phyloP scores from a whole-genome alignment of 2,888 invertebrate genomes.

The Harpalus rubripes region DNA sequence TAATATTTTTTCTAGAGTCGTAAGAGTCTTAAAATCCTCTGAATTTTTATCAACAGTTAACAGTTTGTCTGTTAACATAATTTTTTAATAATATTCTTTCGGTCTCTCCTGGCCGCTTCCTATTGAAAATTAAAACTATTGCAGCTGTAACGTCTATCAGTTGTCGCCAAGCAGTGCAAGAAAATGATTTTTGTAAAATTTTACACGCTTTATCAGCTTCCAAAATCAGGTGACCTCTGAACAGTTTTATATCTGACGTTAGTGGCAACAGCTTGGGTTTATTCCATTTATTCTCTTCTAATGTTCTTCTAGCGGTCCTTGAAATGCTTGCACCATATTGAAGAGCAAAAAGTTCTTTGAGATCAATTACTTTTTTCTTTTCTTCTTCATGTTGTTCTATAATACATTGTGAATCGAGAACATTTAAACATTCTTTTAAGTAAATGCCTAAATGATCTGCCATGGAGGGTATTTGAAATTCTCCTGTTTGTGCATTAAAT shows the following conservation, averaged over 20 bases:
- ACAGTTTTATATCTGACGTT: conserved; percentile 4
- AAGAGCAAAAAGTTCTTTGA: neutral
- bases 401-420: neutral
- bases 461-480: conserved; percentile 15
- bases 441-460: conserved; percentile 37
- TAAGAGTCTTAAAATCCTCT: neutral
- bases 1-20: conserved; percentile 6
- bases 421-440: conserved; percentile 30
- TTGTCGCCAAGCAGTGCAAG: neutral
- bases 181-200: conserved; percentile 4
- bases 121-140: conserved; percentile 22
- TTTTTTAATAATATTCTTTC: conserved; percentile 4
- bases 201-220: neutral
- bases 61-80: conserved; percentile 17
- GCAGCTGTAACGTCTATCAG: conserved; percentile 14
- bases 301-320: neutral
- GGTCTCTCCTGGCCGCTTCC: conserved; percentile 16
- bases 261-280: conserved; percentile 15
- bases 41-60: neutral
- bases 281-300: conserved; percentile 14
- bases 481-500: conserved; percentile 9
- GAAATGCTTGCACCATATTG: conserved; percentile 24
- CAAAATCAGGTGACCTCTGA: conserved; percentile 1
- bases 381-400: conserved; percentile 6
- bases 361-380: neutral